Conservation (phyloP, 2,888 invertebrate genomes). For the Dorcus hopei region DNA sequence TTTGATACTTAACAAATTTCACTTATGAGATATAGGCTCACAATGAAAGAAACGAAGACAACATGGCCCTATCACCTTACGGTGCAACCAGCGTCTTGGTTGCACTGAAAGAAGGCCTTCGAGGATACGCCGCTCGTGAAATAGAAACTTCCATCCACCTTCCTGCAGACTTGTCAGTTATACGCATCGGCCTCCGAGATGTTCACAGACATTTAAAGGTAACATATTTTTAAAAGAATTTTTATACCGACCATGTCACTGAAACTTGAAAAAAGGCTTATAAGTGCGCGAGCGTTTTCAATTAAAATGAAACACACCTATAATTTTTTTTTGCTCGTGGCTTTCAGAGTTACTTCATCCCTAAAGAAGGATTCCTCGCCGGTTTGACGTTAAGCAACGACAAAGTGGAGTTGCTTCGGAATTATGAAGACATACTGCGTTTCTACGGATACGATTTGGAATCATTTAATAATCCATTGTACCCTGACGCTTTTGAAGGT, state of each 20-base stretch:
- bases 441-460: constrained; percentile 81
- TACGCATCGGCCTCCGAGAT: constrained; percentile 77
- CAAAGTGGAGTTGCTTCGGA: constrained; percentile 70
- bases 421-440: constrained; percentile 68
- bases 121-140: constrained; percentile 70
- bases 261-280: too few species aligned
- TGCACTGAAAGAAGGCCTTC: constrained; percentile 75
- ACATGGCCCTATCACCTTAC: constrained; percentile 82
- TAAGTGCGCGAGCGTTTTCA: too few species aligned
- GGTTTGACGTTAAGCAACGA: constrained; percentile 77
- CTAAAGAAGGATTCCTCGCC: constrained; percentile 77
- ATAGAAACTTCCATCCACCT: constrained; percentile 67
- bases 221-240: constrained; percentile 16
- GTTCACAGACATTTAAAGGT: constrained; percentile 80
- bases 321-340: not conserved
- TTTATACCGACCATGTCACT: too few species aligned
- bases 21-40: constrained; percentile 53
- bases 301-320: too few species aligned
- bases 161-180: constrained; percentile 69
- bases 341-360: constrained; percentile 76
- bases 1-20: too few species aligned
- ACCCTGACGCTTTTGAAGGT: constrained; percentile 31
- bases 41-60: constrained; percentile 70
- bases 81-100: constrained; percentile 76
- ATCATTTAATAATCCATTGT: constrained; percentile 44